These are phyloP conservation scores for Napeogenes inachia DNA, from an alignment of 2,888 invertebrate species.

Conservation along the genomic window DNA sequence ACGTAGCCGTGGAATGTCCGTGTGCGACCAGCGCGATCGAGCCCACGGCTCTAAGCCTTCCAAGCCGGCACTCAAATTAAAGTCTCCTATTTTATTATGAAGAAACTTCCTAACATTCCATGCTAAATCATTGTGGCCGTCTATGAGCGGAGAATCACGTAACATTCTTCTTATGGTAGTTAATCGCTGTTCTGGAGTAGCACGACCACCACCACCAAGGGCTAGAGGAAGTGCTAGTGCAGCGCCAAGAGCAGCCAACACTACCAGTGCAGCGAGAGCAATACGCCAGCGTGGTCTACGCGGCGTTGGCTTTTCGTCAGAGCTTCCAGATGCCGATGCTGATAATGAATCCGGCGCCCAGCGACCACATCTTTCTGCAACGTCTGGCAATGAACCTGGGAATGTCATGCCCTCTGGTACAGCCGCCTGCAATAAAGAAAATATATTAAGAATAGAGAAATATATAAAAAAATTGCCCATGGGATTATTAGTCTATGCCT, in stretches of 20 bases:
- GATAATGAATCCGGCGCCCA: conserved; percentile 73
- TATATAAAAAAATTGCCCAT: too few species aligned
- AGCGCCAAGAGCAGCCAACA: conserved; percentile 77
- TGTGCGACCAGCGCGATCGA: conserved; percentile 93
- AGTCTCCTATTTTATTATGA: conserved; percentile 85
- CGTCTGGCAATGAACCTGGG: conserved; percentile 73
- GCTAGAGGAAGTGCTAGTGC: conserved; percentile 78
- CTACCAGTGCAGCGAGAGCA: conserved; percentile 77
- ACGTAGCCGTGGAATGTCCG: conserved; percentile 90
- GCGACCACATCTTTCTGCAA: conserved; percentile 73
- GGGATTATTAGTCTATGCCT: too few species aligned
- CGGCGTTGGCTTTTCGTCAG: conserved; percentile 69
- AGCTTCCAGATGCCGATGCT: conserved; percentile 71
- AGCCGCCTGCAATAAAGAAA: conserved; percentile 60
- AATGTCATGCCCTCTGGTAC: conserved; percentile 74
- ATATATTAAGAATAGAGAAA: conserved; percentile 1
- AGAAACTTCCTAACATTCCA: conserved; percentile 94
- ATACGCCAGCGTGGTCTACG: conserved; percentile 77
- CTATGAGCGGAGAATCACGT: conserved; percentile 83
- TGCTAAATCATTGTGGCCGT: conserved; percentile 91
- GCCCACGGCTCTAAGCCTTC: conserved; percentile 88
- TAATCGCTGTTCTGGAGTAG: conserved; percentile 80
- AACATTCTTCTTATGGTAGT: conserved; percentile 81
- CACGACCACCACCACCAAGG: conserved; percentile 67
- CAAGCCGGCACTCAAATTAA: conserved; percentile 81